Conservation (phyloP, 2,113 vertebrate genomes). For the Daphoenositta chrysoptera region DNA sequence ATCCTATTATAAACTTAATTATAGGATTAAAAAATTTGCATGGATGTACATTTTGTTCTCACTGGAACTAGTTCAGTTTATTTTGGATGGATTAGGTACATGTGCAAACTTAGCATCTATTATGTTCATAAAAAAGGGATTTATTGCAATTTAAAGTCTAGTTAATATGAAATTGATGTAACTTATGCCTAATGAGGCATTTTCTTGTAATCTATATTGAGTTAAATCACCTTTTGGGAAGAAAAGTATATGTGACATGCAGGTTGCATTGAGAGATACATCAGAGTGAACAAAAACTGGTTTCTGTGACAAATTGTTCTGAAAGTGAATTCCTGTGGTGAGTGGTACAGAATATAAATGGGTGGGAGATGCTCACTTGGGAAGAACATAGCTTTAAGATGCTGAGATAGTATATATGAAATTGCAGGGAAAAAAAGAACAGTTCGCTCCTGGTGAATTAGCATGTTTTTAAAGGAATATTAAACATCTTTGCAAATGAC, state of each 20-base stretch:
- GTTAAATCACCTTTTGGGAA: not conserved
- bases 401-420: not conserved
- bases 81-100: not conserved
- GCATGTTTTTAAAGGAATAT: not conserved
- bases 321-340: not conserved
- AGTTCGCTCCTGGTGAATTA: not conserved
- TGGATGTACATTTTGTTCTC: not conserved
- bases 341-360: not conserved
- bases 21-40: not conserved
- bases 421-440: not conserved
- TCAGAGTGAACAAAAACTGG: not conserved
- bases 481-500: not conserved
- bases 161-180: not conserved
- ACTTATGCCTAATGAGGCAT: not conserved
- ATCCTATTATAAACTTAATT: not conserved
- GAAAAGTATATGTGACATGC: not conserved
- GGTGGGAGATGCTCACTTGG: not conserved
- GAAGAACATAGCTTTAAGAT: not conserved
- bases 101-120: not conserved
- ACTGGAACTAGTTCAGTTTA: not conserved
- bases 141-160: not conserved
- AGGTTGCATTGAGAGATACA: not conserved
- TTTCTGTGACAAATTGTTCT: not conserved
- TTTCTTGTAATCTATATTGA: not conserved
- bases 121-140: not conserved